phyloP scores from a whole-genome alignment of 2,888 invertebrate species.

The Amitus sp. region DNA sequence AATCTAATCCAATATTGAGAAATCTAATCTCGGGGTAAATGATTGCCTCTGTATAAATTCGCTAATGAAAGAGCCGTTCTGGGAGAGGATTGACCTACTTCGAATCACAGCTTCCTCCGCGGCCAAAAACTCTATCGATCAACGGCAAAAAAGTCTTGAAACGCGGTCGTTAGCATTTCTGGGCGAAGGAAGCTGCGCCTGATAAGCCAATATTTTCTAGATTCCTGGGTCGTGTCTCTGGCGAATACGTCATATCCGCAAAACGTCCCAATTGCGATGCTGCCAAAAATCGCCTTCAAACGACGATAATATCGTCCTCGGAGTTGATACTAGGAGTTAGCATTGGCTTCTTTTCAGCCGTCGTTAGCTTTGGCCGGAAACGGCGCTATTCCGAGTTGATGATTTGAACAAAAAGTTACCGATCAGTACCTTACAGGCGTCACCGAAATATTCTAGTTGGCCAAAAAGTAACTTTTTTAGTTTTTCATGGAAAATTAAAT shows the following conservation, averaged over 20 bases:
- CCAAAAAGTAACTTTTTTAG: no score
- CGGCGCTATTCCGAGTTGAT: no score
- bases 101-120: not conserved
- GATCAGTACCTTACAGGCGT: no score
- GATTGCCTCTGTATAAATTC: conserved; percentile 13
- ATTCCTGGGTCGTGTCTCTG: not conserved
- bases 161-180: not conserved
- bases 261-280: conserved; percentile 15
- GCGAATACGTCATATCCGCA: conserved; percentile 19
- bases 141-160: not conserved
- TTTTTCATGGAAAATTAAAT: no score
- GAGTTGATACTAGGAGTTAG: conserved; percentile 29
- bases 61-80: not conserved
- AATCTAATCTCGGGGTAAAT: conserved; percentile 27
- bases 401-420: no score
- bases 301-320: conserved; percentile 30
- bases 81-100: not conserved
- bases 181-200: not conserved
- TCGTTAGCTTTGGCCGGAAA: conserved; percentile 38
- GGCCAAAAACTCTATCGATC: not conserved
- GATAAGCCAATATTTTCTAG: conserved; percentile 8
- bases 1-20: conserved; percentile 33
- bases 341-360: conserved; percentile 31
- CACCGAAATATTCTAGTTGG: no score
- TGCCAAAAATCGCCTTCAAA: conserved; percentile 35